Conservation (phyloP, 2,113 vertebrate species). For the Lepidothrix coronata region DNA sequence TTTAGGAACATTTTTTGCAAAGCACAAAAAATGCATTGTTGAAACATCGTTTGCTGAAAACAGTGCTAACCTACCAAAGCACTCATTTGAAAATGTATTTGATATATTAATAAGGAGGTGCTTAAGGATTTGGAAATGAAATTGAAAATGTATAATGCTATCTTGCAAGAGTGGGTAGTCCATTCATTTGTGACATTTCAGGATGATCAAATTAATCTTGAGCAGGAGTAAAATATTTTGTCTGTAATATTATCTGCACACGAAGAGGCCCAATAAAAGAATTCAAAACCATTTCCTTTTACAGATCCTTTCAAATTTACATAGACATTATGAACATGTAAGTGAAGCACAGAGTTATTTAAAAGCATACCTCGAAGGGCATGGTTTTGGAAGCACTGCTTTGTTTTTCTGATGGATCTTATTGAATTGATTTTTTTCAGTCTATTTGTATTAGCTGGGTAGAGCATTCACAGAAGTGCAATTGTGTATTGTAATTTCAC, state of each 20-base stretch:
- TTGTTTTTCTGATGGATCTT: background rate
- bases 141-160: background rate
- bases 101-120: background rate
- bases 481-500: conserved; percentile 31
- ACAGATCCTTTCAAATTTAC: background rate
- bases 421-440: background rate
- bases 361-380: background rate
- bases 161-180: background rate
- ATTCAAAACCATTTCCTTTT: background rate
- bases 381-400: background rate
- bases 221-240: background rate
- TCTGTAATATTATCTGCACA: background rate
- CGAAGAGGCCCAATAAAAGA: background rate
- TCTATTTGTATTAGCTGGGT: background rate
- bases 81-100: background rate
- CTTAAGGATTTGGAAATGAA: background rate
- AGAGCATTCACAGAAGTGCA: background rate
- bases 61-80: background rate
- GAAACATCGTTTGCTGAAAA: background rate
- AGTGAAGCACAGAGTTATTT: background rate
- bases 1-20: background rate
- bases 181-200: background rate
- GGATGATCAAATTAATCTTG: background rate
- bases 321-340: background rate
- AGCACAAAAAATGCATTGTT: background rate